Evolutionary conservation across 2,888 invertebrate genomes (phyloP).

Genomic region (Eurois occulta): DNA sequence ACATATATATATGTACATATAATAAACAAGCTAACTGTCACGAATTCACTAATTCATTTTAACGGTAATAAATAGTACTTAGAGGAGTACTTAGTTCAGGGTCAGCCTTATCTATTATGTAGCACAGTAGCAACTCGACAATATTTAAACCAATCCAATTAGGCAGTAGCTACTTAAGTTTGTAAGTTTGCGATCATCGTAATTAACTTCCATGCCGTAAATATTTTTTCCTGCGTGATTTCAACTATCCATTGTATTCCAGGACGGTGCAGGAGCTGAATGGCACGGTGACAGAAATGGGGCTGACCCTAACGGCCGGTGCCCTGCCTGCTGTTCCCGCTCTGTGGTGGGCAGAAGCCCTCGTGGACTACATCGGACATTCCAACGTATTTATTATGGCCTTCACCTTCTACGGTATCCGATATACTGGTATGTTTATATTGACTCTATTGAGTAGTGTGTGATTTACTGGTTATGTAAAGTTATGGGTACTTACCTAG

Average conservation of each 20-base stretch:
- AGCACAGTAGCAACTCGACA: neutral
- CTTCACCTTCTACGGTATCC: slow-evolving; percentile 95
- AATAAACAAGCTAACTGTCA: neutral
- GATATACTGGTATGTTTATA: slow-evolving; percentile 91
- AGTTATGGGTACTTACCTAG: neutral
- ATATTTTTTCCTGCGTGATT: neutral
- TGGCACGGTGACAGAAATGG: slow-evolving; percentile 90
- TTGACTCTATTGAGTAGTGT: slow-evolving; percentile 16
- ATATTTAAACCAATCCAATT: slow-evolving; percentile 18
- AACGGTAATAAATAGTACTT: slow-evolving; percentile 1
- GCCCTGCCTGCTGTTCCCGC: slow-evolving; percentile 93
- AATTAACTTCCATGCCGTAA: neutral
- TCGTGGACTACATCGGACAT: slow-evolving; percentile 95
- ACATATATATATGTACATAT: neutral
- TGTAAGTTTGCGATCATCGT: neutral
- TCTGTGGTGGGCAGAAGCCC: slow-evolving; percentile 94
- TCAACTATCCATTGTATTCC: slow-evolving; percentile 11
- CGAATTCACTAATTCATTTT: neutral
- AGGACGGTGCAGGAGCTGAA: slow-evolving; percentile 92
- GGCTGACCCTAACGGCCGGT: slow-evolving; percentile 92
- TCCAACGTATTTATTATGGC: slow-evolving; percentile 95
- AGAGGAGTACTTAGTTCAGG: neutral
- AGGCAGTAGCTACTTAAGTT: neutral
- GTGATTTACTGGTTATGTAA: neutral
- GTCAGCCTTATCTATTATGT: neutral